phyloP scores from a whole-genome alignment of 2,113 vertebrate genomes.

The Todiramphus chloris region DNA sequence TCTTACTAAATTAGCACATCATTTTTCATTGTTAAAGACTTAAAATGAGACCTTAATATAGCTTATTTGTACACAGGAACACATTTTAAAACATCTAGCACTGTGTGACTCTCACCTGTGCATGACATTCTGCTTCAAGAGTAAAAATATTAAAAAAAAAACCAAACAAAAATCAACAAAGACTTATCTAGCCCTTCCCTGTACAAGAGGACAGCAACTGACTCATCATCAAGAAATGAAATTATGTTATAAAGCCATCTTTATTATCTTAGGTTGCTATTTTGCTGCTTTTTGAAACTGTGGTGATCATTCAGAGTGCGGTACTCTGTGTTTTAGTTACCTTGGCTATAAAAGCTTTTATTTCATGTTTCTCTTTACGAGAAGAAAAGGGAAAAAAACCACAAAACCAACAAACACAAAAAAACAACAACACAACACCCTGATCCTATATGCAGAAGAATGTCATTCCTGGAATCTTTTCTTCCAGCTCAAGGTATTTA shows the following conservation, averaged over 20 bases:
- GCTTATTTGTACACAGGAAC: not conserved
- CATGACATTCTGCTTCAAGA: not conserved
- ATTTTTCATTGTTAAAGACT: not conserved
- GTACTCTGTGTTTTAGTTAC: not conserved
- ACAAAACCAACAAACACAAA: not conserved
- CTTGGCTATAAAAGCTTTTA: not conserved
- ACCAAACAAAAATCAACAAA: not conserved
- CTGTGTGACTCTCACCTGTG: not conserved
- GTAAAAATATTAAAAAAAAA: not conserved
- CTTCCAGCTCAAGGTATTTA: not conserved
- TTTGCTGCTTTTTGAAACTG: not conserved
- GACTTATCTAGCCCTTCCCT: not conserved
- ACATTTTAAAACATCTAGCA: not conserved
- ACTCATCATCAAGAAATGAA: not conserved
- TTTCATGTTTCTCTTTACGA: not conserved
- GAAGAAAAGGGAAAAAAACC: not conserved
- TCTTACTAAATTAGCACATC: not conserved
- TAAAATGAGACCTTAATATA: not conserved
- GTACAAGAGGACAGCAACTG: not conserved
- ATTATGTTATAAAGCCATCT: not conserved
- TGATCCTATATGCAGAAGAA: not conserved
- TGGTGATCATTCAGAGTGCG: not conserved
- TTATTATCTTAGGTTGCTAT: not conserved
- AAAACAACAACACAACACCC: too few relatives aligned
- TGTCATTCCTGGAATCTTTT: not conserved